A percentile compares a stretch with the other conserved stretches of the same genome.
Conservation (phyloP, 2,113 vertebrate genomes). For the Prunella fulvescens region DNA sequence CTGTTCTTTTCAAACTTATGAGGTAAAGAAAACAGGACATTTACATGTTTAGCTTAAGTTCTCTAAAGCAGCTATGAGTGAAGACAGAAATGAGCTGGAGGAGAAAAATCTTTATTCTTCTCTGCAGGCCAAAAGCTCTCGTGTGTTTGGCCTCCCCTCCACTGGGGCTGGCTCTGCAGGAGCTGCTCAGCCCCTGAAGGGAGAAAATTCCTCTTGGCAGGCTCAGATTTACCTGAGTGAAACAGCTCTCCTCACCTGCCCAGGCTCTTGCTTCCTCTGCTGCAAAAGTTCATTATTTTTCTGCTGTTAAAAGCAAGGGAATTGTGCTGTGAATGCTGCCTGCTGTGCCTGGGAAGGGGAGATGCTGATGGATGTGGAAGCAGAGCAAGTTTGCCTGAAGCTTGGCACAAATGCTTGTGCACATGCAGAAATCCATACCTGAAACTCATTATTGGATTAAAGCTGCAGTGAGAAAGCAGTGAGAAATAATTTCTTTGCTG, state of each 20-base stretch:
- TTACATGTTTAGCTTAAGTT: neutral
- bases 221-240: neutral
- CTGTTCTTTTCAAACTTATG: neutral
- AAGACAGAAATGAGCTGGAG: neutral
- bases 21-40: neutral
- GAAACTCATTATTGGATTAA: neutral
- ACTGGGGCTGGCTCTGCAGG: neutral
- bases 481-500: neutral
- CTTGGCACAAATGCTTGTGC: neutral
- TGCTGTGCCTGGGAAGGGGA: neutral
- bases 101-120: neutral
- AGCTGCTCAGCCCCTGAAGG: neutral
- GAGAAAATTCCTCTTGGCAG: neutral
- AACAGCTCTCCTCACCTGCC: neutral
- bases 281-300: neutral
- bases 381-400: neutral
- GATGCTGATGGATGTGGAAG: neutral
- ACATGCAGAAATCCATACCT: neutral
- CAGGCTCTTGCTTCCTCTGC: neutral
- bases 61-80: neutral
- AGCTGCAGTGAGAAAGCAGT: neutral
- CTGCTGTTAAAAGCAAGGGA: neutral
- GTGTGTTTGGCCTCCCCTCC: neutral
- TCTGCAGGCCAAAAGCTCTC: neutral
- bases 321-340: neutral